These are phyloP conservation scores for Tachyglossus aculeatus DNA, from an alignment of 2,797 vertebrate genomes.

Conservation along the genomic window DNA sequence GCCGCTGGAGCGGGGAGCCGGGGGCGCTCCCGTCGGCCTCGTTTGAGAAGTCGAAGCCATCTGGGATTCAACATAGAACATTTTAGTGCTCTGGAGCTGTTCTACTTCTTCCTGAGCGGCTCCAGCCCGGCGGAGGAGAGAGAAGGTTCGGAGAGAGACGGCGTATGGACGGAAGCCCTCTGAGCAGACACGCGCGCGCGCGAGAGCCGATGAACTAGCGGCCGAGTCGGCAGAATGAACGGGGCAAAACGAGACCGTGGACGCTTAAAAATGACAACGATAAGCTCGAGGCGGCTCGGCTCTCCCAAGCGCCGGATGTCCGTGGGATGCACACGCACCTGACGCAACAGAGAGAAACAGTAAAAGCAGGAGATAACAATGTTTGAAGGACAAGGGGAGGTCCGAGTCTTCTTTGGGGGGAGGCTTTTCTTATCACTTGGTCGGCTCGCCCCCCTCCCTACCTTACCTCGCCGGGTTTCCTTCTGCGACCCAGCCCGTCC, in stretches of 20 bases:
- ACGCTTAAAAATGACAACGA: slow-evolving; percentile 41
- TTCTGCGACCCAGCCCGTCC: no score
- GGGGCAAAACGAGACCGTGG: slow-evolving; percentile 37
- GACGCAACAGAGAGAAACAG: slow-evolving; percentile 27
- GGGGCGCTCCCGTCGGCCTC: slow-evolving; percentile 91
- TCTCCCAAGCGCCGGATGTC: slow-evolving; percentile 44
- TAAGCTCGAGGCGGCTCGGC: slow-evolving; percentile 44
- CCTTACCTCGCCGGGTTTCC: no score
- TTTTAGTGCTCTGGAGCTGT: slow-evolving; percentile 75
- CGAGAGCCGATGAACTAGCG: slow-evolving; percentile 60
- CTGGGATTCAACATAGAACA: slow-evolving; percentile 99
- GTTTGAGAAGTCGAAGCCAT: slow-evolving; percentile 99
- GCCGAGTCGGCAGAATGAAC: slow-evolving; percentile 54
- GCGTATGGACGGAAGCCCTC: no score
- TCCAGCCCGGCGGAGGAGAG: slow-evolving; percentile 73
- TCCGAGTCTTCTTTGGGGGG: slow-evolving; percentile 28
- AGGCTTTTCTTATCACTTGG: no score
- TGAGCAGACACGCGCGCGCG: slow-evolving; percentile 53
- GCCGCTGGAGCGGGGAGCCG: slow-evolving; percentile 88
- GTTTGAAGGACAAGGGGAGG: slow-evolving; percentile 14
- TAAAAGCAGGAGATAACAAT: slow-evolving; percentile 20
- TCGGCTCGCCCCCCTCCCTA: no score
- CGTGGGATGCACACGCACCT: slow-evolving; percentile 44
- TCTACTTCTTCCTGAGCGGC: slow-evolving; percentile 72
- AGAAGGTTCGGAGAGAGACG: slow-evolving; percentile 64